Percentiles rank a stretch among this genome's conserved stretches.
Evolutionary conservation across 2,888 invertebrate genomes (phyloP).

Genomic region (Leptogaster cylindrica): DNA sequence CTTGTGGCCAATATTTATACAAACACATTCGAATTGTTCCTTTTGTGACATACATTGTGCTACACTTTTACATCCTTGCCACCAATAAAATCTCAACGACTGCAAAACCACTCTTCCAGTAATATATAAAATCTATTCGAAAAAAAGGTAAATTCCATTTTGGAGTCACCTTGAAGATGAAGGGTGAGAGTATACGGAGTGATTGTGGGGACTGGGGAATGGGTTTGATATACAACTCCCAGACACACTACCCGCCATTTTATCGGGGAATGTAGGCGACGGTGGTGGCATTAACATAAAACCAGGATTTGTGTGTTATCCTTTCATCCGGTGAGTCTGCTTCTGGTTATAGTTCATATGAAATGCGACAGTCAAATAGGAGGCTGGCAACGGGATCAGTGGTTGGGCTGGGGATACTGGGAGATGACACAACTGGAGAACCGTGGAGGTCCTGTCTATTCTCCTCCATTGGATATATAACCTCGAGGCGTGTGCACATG

Average conservation of each 20-base stretch:
- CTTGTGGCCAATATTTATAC: background rate
- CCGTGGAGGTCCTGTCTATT: background rate
- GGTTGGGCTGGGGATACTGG: background rate
- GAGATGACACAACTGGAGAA: background rate
- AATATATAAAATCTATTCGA: background rate
- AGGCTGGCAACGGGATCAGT: background rate
- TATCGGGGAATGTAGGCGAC: background rate
- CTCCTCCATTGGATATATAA: background rate
- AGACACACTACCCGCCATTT: background rate
- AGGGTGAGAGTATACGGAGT: no score
- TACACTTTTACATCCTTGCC: background rate
- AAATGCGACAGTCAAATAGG: background rate
- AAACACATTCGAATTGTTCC: background rate
- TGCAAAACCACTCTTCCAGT: background rate
- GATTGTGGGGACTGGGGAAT: no score
- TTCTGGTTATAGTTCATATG: constrained; percentile 5
- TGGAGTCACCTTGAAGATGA: no score
- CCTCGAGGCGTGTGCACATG: background rate
- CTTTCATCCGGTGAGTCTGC: constrained; percentile 1
- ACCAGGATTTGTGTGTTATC: constrained; percentile 13
- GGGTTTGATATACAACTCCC: no score
- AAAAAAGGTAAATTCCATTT: background rate
- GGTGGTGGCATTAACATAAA: constrained; percentile 11
- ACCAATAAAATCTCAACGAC: background rate
- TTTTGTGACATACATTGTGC: background rate